Percentiles rank a stretch among this genome's conserved stretches.
Conservation (phyloP, 2,797 vertebrate genomes). For the Leptatherina wallacei region DNA sequence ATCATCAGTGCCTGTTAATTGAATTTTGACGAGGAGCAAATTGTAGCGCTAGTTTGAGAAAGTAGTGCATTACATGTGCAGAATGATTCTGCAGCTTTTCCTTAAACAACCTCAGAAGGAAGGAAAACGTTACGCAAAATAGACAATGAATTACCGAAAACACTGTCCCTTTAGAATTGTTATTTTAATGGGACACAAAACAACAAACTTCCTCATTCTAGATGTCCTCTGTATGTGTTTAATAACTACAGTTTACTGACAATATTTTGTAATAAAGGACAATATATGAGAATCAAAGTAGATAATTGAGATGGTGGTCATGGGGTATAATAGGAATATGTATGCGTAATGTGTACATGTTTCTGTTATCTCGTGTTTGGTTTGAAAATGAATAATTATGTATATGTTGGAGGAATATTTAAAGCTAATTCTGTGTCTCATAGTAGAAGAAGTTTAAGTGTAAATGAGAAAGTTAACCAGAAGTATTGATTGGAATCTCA, state of each 20-base stretch:
- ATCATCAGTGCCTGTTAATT: not conserved
- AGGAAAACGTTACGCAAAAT: constrained; percentile 19
- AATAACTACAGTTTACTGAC: no score
- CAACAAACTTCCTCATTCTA: constrained; percentile 22
- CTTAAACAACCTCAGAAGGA: constrained; percentile 17
- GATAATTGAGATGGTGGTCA: not conserved
- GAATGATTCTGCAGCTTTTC: constrained; percentile 9
- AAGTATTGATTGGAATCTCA: not conserved
- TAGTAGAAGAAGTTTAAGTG: not conserved
- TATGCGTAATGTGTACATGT: no score
- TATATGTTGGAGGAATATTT: not conserved
- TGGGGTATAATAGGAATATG: no score
- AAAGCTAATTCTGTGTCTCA: not conserved
- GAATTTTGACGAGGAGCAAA: constrained; percentile 20
- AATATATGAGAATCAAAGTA: not conserved
- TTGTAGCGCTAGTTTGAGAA: constrained; percentile 12
- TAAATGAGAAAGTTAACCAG: not conserved
- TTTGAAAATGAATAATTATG: not conserved
- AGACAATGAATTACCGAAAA: constrained; percentile 6
- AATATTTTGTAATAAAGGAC: not conserved
- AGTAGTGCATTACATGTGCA: not conserved
- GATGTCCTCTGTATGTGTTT: not conserved
- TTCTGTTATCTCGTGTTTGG: no score
- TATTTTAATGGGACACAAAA: constrained; percentile 11
- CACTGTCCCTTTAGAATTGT: not conserved